phyloP scores from a whole-genome alignment of 2,888 invertebrate genomes.

The Strigamia maritima region DNA sequence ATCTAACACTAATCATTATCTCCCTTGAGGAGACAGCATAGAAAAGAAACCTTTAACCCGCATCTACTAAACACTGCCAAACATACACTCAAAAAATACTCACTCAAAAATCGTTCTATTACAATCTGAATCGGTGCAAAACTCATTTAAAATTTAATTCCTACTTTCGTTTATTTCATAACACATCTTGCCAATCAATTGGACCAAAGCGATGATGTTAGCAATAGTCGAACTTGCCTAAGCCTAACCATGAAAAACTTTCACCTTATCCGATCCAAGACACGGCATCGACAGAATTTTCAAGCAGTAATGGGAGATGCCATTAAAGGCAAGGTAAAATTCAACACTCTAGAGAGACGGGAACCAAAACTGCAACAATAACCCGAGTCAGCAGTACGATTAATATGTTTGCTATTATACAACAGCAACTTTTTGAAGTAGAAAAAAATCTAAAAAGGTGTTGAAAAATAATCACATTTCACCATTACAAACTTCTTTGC shows the following conservation, averaged over 20 bases:
- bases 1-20: constrained; percentile 34
- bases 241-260: background rate
- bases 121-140: too few species aligned
- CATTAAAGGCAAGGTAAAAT: background rate
- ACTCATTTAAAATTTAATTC: too few species aligned
- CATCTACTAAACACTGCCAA: background rate
- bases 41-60: background rate
- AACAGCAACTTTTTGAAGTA: background rate
- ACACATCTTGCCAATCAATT: background rate
- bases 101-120: background rate
- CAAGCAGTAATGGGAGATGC: background rate
- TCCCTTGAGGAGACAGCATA: background rate
- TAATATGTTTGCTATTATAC: constrained; percentile 23
- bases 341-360: background rate
- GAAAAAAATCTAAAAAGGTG: background rate
- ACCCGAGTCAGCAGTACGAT: constrained; percentile 3
- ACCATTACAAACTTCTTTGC: background rate
- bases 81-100: background rate
- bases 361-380: background rate
- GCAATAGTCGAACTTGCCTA: background rate
- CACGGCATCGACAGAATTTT: constrained; percentile 7
- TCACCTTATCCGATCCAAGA: background rate
- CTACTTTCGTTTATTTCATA: too few species aligned
- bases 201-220: background rate
- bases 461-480: background rate